Base-by-base conservation (phyloP, 2,888 invertebrate species). In the Dorcus parallelipipedus region DNA sequence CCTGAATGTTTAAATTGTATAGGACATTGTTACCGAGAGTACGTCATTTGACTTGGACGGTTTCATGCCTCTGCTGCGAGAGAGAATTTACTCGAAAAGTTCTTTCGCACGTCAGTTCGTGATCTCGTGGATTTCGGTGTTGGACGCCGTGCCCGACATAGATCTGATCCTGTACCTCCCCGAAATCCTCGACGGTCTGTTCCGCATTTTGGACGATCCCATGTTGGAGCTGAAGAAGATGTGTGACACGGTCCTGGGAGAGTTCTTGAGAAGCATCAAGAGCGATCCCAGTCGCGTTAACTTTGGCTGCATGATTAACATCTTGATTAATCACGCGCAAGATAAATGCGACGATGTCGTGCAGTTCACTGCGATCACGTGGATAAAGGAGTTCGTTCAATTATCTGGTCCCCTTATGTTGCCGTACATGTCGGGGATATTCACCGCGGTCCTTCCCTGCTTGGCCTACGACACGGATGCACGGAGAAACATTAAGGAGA, bases 21-120 rank as follows among this genome's bases (percentile, higher is more conserved):
- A 96, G 95, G 98, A 99, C 77, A 97, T 99, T 75, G 97, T 98
- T 20, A 94, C 95, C 0, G 97, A 97, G 79, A 94, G 93, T 75
- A 86, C 89, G 65, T 82, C 86, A 9, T 97, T 99, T 78, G 93
- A 97, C 73, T 81, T 98, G 68, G 88, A 91, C 54, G 88, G 89
- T 55, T 94, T 98, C 75, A 91, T 99, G 80, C 92, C 95, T 38
- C 79, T 96, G 65, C 80, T 99, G 50, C 84, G 94, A 52, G 95
- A 97, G 80, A 84, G 96, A 69, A 90, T 99, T 69, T 96, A 96
- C 79, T 89, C 94, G 9, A 93, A 91, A 75, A 92, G 91, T 78
- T 86, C 94, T 38, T 93, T 91, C 80, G 93, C 93, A 41, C 83
- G 96, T 4, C 95, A 97, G 78, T 98, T 98, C 81, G 87, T 97